Evolutionary conservation across 1,140 invertebrate genomes (phyloP), one percentile per base, ranked within the genome.

Genomic region (Sinonovacula constricta): DNA sequence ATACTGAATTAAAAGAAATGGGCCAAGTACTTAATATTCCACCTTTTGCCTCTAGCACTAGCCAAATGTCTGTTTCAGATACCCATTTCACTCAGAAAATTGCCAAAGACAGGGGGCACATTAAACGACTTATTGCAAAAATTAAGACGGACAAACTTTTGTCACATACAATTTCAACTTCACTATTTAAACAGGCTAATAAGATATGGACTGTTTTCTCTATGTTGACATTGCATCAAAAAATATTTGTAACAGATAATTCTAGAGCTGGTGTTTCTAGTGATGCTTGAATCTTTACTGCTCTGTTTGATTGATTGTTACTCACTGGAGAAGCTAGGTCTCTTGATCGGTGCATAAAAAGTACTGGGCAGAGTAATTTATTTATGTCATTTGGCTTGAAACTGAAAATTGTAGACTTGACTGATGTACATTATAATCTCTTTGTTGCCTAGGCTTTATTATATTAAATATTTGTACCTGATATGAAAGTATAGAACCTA

Each of bases 121-220:
- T 79, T 67, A 74, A 80, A 49, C 68, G 83, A 56, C 14, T 74
- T 18, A 84, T 82, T 30, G 54, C 59, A 28, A 81, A 82, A 63
- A 34, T 82, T 26, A 82, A 82, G 69, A 81, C 57, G 3, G 82
- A 71, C 53, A 74, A 75, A 45, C 66, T 84, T 18, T 15, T 84
- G 18, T 60, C 68, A 18, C 39, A 80, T 56, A 49, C 14, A 53
- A 68, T 84, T 45, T 74, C 62, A 51, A 79, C 62, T 36, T 70
- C 69, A 51, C 26, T 82, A 51, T 82, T 84, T 76, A 39, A 72
- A 36, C 57, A 78, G 24, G 67, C 65, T 34, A 84, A 82, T 54
- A 71, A 78, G 54, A 82, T 84, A 22, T 82, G 81, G 83, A 63
- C 53, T 39, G 72, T 81, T 14, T 82, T 74, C 33, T 66, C 53